Base-by-base conservation (phyloP, 2,888 invertebrate species). In the Adelphocoris suturalis region DNA sequence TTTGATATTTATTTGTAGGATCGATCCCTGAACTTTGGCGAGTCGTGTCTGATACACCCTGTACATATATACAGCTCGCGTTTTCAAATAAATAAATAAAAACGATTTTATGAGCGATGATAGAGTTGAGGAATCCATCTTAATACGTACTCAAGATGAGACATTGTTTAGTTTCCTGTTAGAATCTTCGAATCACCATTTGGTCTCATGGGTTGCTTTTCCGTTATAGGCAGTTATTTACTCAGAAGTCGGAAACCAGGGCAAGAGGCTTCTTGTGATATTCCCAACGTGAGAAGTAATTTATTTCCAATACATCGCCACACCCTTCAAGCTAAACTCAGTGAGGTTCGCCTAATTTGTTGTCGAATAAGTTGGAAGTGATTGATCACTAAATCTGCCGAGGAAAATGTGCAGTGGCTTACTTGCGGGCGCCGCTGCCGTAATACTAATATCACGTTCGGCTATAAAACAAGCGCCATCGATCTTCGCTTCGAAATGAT, bases 401-500 rank as follows among this genome's bases (percentile, higher is more conserved):
- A 47, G 68, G 86, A 86, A 86, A 86, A 86, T 85, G 86, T 47
- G 86, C 86, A 47, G 46, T 13, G 48, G 68, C 75, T 46, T 47
- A 68, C 48, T 75, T 68, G 86, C 19, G 47, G 46, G 85, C 37
- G 23, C 52, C 55, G 27, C 52, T 48, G 48, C 19, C 52, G 82
- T 82, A 82, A 82, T 82, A 82, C 82, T 82, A 82, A 82, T 85
- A 85, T 68, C 75, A 76, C 37, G 86, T 75, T 47, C 47, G 75
- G 75, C 68, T 28, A 86, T 86, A 86, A 86, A 86, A 86, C 86
- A 75, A 75, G 86, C 61, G 86, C 27, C 61, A 86, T 86, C 86
- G 86, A 86, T 86, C 86, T 86, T 86, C 86, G 19, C 46, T 61
- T n/a, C 23, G 46, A 86, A 86, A 86, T 86, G 86, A 86, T 86